Percentiles rank a stretch among this genome's conserved stretches.
These are phyloP conservation scores for Monomorium pharaonis DNA, from an alignment of 1,140 invertebrate genomes.

Conservation along the genomic window DNA sequence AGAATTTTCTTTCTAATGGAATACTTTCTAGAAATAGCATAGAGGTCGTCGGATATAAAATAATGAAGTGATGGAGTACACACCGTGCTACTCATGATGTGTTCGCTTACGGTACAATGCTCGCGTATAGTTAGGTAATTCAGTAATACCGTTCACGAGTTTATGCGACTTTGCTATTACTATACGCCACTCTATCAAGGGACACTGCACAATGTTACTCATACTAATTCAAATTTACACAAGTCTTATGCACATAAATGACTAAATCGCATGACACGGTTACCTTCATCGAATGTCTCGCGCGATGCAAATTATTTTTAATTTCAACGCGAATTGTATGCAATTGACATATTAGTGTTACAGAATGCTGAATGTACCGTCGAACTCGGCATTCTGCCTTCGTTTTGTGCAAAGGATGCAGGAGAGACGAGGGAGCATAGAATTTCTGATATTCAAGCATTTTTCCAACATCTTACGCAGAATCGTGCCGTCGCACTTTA, in stretches of 20 bases:
- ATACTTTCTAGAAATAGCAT: slow-evolving; percentile 34
- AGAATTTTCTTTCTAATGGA: slow-evolving; percentile 54
- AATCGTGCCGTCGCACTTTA: slow-evolving; percentile 31
- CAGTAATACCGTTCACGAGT: slow-evolving; percentile 39
- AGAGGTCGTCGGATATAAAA: slow-evolving; percentile 46
- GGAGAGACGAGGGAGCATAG: not conserved
- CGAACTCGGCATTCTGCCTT: slow-evolving; percentile 12
- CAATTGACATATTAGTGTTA: not conserved
- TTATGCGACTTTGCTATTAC: slow-evolving; percentile 45
- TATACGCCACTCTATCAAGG: slow-evolving; percentile 19
- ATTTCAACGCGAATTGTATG: not conserved
- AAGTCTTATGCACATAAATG: slow-evolving; percentile 1
- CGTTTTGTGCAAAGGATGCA: not conserved
- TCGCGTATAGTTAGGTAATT: slow-evolving; percentile 41
- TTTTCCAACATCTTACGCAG: slow-evolving; percentile 9
- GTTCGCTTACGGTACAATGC: not conserved
- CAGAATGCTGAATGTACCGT: not conserved
- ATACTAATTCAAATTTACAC: slow-evolving; percentile 31
- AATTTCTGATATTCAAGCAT: slow-evolving; percentile 53
- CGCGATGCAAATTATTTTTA: slow-evolving; percentile 5
- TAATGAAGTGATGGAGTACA: slow-evolving; percentile 50
- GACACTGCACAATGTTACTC: not conserved
- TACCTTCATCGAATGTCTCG: not conserved
- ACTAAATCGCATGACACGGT: slow-evolving; percentile 4
- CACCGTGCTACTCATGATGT: slow-evolving; percentile 12